Evolutionary conservation across 2,797 vertebrate genomes (phyloP).

Genomic region (Pipistrellus pygmaeus): DNA sequence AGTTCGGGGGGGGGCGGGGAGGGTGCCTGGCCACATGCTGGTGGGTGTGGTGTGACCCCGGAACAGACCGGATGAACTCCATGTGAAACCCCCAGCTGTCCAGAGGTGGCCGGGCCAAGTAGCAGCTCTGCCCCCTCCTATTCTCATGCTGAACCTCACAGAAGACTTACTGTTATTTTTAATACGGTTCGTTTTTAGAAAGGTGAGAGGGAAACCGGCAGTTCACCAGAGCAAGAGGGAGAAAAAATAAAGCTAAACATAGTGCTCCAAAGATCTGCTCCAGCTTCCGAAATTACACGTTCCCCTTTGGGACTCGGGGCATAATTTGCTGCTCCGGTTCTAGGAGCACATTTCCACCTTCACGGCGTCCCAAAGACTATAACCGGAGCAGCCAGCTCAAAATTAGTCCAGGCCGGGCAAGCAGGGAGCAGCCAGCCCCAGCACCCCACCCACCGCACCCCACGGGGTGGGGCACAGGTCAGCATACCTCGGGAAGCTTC

Average conservation of each 20-base stretch:
- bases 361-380: constrained; percentile 67
- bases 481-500: neutral
- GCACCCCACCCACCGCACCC: neutral
- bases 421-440: neutral
- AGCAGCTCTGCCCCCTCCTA: constrained; percentile 12
- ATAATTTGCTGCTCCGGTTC: constrained; percentile 75
- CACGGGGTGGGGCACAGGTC: neutral
- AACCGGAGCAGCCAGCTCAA: constrained; percentile 50
- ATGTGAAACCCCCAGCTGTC: neutral
- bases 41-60: neutral
- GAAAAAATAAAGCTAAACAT: constrained; percentile 78
- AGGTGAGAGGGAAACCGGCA: constrained; percentile 72
- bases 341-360: constrained; percentile 74
- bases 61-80: neutral
- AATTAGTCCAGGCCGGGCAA: constrained; percentile 35
- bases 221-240: constrained; percentile 67
- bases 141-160: constrained; percentile 60
- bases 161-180: constrained; percentile 72
- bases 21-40: neutral
- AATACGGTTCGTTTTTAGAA: constrained; percentile 77
- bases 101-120: neutral
- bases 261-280: constrained; percentile 60
- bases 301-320: constrained; percentile 71
- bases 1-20: neutral
- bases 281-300: constrained; percentile 81